These are phyloP conservation scores for Callosobruchus maculatus DNA, from an alignment of 2,888 invertebrate genomes.

Conservation along the genomic window DNA sequence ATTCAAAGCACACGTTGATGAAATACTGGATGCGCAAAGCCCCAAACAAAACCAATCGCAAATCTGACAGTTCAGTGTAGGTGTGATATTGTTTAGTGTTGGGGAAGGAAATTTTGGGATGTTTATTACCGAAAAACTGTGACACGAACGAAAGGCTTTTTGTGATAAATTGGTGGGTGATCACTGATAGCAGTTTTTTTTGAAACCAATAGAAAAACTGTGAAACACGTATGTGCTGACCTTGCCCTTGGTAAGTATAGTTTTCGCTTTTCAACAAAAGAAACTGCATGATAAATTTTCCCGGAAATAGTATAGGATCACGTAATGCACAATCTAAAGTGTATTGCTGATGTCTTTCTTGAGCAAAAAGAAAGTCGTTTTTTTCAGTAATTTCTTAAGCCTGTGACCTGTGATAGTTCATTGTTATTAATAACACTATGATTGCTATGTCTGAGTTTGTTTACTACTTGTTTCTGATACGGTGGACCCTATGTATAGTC, in stretches of 20 bases:
- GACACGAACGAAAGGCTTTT: neutral
- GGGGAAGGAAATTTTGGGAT: neutral
- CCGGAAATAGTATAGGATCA: neutral
- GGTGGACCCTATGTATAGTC: neutral
- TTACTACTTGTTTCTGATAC: neutral
- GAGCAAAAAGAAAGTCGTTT: too few relatives aligned
- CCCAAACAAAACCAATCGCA: constrained; percentile 13
- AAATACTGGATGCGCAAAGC: constrained; percentile 2
- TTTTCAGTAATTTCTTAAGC: neutral
- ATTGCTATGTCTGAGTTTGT: neutral
- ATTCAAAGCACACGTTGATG: neutral
- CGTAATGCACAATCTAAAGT: too few relatives aligned
- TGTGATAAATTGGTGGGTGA: neutral
- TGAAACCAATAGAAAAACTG: neutral
- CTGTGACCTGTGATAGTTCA: too few relatives aligned
- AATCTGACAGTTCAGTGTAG: constrained; percentile 29
- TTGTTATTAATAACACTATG: neutral
- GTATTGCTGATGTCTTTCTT: too few relatives aligned
- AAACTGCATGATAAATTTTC: neutral
- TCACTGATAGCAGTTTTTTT: neutral
- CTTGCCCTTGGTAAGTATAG: neutral
- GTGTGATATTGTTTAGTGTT: constrained; percentile 14
- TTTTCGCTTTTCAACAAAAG: neutral
- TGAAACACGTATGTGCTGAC: neutral
- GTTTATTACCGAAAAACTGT: neutral